Conservation (phyloP, 2,888 invertebrate species). For the Arrhopalites spinosus region DNA sequence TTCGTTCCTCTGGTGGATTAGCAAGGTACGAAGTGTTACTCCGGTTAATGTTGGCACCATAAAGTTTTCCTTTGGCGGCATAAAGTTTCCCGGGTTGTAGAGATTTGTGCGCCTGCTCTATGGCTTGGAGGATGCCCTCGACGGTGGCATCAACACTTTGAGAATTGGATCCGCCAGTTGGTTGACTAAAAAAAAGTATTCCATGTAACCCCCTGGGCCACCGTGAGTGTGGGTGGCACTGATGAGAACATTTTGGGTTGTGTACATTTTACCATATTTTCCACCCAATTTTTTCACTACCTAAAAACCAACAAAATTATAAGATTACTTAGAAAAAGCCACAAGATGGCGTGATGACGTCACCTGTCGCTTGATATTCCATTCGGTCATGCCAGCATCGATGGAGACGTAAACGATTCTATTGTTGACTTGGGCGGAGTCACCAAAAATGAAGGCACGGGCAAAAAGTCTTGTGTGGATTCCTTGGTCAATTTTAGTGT, state of each 20-base stretch:
- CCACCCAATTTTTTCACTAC: constrained; percentile 71
- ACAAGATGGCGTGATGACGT: not conserved
- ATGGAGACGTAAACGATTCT: not conserved
- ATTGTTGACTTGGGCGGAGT: constrained; percentile 63
- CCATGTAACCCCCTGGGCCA: constrained; percentile 63
- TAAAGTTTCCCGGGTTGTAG: constrained; percentile 19
- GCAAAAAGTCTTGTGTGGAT: constrained; percentile 86
- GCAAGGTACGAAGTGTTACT: not conserved
- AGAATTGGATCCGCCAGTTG: not conserved
- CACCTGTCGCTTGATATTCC: not conserved
- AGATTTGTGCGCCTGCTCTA: constrained; percentile 29
- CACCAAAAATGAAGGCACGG: constrained; percentile 80
- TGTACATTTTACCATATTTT: constrained; percentile 71
- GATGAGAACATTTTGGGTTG: constrained; percentile 78
- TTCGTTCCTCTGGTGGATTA: constrained; percentile 37
- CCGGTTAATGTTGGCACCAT: constrained; percentile 31
- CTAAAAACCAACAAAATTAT: too few relatives aligned
- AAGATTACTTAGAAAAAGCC: too few relatives aligned
- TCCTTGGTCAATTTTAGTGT: constrained; percentile 67
- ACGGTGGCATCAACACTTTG: constrained; percentile 38
- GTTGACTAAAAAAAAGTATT: constrained; percentile 12
- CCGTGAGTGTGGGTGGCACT: constrained; percentile 91
- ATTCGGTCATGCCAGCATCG: not conserved
- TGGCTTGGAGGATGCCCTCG: constrained; percentile 38
- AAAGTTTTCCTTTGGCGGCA: constrained; percentile 20